Conservation (phyloP, 2,113 vertebrate genomes). For the Thunnus maccoyii region DNA sequence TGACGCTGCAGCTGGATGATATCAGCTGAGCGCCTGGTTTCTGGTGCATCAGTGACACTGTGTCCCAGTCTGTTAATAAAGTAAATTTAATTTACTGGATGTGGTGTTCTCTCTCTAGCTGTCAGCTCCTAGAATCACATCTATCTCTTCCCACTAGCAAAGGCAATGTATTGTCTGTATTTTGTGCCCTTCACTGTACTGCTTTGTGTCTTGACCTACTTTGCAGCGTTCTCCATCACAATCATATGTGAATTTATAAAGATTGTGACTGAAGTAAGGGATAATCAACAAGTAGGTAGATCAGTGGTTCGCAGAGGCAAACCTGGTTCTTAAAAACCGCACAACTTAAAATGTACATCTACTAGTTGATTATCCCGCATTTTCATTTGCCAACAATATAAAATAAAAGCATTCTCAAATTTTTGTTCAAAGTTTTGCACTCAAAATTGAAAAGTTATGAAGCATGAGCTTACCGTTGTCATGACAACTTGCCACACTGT, state of each 20-base stretch:
- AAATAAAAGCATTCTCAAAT: too few species aligned
- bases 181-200: background rate
- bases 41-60: slow-evolving; percentile 4
- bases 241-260: background rate
- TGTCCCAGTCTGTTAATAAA: background rate
- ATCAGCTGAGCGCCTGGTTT: background rate
- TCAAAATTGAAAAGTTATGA: too few species aligned
- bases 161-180: background rate
- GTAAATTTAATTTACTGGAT: background rate
- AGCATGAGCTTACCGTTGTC: too few species aligned
- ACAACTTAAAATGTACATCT: too few species aligned
- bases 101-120: background rate
- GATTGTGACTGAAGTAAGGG: background rate
- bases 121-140: background rate
- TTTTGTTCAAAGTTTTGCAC: too few species aligned
- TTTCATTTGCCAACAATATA: too few species aligned
- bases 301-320: too few species aligned
- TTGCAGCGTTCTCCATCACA: background rate
- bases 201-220: background rate
- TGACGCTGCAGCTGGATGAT: background rate
- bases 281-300: too few species aligned
- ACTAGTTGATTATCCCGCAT: too few species aligned
- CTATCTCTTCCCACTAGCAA: background rate
- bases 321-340: too few species aligned
- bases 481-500: too few species aligned